Evolutionary conservation across 2,113 vertebrate species (phyloP).

Genomic region (Hiodon tergisus): DNA sequence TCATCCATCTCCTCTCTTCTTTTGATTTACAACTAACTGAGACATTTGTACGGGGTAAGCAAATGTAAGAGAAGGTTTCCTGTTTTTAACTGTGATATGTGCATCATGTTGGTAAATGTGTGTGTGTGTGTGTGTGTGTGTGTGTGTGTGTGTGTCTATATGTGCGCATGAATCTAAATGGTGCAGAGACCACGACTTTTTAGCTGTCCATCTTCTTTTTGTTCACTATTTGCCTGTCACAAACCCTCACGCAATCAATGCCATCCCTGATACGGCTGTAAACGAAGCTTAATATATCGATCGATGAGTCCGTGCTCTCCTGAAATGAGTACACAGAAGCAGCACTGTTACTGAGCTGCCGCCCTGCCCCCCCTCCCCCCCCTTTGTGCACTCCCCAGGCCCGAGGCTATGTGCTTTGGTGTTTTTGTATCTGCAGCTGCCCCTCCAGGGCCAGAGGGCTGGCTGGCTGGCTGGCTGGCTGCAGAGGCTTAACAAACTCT

Average conservation of each 20-base stretch:
- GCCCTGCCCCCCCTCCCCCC: neutral
- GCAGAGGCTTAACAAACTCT: neutral
- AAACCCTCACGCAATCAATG: too few species aligned
- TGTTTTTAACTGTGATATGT: neutral
- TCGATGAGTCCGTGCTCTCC: too few species aligned
- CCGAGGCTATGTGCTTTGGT: constrained; percentile 2
- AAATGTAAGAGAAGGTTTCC: neutral
- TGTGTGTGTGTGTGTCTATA: constrained; percentile 17
- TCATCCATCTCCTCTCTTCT: neutral
- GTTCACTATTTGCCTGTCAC: too few species aligned
- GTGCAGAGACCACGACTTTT: neutral
- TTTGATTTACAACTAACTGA: constrained; percentile 8
- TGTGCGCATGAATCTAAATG: neutral
- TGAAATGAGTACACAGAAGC: too few species aligned
- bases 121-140: constrained; percentile 19
- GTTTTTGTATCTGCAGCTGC: neutral
- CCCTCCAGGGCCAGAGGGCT: too few species aligned
- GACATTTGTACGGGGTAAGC: constrained; percentile 1
- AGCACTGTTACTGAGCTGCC: neutral
- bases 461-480: neutral
- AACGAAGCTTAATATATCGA: too few species aligned
- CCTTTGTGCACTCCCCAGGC: constrained; percentile 12
- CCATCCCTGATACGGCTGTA: too few species aligned
- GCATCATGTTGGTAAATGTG: constrained; percentile 16
- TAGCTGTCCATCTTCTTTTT: neutral